Evolutionary conservation across 2,888 invertebrate genomes (phyloP).

Genomic region (Dolichopus griseipennis): DNA sequence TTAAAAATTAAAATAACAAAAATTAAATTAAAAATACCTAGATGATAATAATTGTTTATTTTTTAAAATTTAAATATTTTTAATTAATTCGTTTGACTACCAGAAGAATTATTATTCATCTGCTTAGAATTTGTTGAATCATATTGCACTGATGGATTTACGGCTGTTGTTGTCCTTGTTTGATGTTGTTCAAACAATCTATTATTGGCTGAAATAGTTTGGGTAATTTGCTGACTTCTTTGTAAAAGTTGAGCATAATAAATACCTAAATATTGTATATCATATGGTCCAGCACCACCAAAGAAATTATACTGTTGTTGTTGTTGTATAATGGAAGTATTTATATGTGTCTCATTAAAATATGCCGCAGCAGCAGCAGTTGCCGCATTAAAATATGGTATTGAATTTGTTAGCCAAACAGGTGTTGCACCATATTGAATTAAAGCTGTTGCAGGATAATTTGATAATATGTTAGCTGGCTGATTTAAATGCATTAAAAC

Average conservation of each 20-base stretch:
- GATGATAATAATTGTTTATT: no score
- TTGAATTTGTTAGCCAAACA: neutral
- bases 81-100: no score
- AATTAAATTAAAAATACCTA: no score
- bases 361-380: neutral
- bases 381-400: neutral
- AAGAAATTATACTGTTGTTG: conserved; percentile 7
- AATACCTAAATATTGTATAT: neutral
- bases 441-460: neutral
- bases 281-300: neutral
- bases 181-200: neutral
- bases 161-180: neutral
- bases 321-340: conserved; percentile 10
- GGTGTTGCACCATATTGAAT: neutral
- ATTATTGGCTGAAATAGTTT: neutral
- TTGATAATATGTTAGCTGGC: neutral
- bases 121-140: neutral
- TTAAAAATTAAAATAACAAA: no score
- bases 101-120: neutral
- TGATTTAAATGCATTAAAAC: conserved; percentile 9
- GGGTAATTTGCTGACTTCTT: conserved; percentile 9
- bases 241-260: conserved; percentile 8
- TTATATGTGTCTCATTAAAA: conserved; percentile 4
- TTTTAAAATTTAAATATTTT: no score
- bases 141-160: neutral